Conservation (phyloP, 2,113 vertebrate genomes). For the Tetrax tetrax region DNA sequence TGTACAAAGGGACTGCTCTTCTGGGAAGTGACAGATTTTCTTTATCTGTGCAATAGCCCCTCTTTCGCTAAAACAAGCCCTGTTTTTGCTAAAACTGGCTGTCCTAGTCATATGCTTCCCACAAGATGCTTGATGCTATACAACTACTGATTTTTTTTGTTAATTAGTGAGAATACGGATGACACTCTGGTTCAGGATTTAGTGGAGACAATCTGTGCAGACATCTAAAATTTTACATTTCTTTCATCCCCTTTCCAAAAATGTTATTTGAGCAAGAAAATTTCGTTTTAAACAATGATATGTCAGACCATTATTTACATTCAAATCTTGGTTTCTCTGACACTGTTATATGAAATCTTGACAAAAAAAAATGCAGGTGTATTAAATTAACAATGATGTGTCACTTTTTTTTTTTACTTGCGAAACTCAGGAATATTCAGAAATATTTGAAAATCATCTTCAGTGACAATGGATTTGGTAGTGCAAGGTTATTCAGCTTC, state of each 20-base stretch:
- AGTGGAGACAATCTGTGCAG: not conserved
- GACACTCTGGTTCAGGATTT: not conserved
- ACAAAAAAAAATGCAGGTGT: not conserved
- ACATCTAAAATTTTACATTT: not conserved
- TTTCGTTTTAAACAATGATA: not conserved
- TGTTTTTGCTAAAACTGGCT: not conserved
- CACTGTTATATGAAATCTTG: not conserved
- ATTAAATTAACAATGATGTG: not conserved
- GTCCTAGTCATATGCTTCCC: not conserved
- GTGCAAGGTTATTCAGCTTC: not conserved
- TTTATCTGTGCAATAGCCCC: not conserved
- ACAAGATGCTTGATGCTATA: not conserved
- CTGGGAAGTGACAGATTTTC: not conserved
- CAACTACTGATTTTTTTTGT: not conserved
- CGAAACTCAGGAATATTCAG: not conserved
- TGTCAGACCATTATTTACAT: not conserved
- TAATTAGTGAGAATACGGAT: not conserved
- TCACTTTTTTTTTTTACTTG: not conserved
- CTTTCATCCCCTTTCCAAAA: not conserved
- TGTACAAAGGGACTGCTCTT: not conserved
- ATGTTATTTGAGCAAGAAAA: not conserved
- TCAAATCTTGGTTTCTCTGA: not conserved
- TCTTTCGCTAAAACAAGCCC: not conserved
- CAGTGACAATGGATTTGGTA: not conserved
- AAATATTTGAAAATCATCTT: not conserved